Conservation (phyloP, 2,888 invertebrate species). For the Pharmacophagus antenor region DNA sequence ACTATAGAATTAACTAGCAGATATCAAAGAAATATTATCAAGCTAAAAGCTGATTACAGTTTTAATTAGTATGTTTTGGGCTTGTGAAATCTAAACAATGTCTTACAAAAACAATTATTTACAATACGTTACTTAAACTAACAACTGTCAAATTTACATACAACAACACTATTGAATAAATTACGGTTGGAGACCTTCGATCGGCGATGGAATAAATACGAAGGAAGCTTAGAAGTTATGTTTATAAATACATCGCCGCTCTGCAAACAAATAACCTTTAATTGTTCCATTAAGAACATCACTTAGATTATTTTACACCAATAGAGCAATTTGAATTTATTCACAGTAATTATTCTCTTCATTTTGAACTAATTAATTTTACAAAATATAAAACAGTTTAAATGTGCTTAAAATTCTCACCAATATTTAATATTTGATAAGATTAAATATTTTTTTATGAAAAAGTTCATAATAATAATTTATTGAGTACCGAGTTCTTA, state of each 20-base stretch:
- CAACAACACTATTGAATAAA: conserved; percentile 18
- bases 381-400: too few relatives aligned
- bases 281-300: not conserved
- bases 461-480: too few relatives aligned
- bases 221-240: conserved; percentile 5
- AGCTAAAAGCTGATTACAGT: not conserved
- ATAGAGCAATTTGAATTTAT: not conserved
- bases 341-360: not conserved
- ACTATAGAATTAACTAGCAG: too few relatives aligned
- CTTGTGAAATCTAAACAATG: not conserved
- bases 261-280: not conserved
- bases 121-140: not conserved
- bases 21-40: not conserved
- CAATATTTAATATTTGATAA: too few relatives aligned
- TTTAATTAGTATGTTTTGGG: not conserved
- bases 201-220: conserved; percentile 12
- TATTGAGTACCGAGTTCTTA: too few relatives aligned
- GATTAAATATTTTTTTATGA: too few relatives aligned
- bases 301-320: not conserved
- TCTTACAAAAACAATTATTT: conserved; percentile 2
- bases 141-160: conserved; percentile 12
- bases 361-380: too few relatives aligned
- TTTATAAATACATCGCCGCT: not conserved
- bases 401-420: too few relatives aligned
- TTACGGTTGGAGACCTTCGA: conserved; percentile 11